Conservation (phyloP, 2,113 vertebrate species). For the Oenanthe melanoleuca region DNA sequence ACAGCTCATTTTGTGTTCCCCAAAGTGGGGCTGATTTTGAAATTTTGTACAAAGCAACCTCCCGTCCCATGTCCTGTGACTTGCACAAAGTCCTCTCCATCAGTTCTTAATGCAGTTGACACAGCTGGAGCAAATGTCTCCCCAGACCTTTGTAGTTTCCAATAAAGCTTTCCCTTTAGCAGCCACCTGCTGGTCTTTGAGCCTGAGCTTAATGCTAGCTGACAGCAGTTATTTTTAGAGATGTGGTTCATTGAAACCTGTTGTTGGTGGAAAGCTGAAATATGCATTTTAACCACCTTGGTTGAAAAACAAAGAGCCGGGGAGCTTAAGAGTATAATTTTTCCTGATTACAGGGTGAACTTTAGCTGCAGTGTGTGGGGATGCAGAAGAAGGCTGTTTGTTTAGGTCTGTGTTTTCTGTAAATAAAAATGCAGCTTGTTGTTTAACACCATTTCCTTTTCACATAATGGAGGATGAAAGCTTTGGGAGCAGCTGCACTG, state of each 20-base stretch:
- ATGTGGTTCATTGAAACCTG: slow-evolving; percentile 63
- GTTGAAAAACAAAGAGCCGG: slow-evolving; percentile 40
- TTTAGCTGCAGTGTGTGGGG: not conserved
- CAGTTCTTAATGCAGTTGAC: not conserved
- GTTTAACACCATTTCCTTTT: slow-evolving; percentile 13
- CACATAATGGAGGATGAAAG: not conserved
- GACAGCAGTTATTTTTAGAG: slow-evolving; percentile 66
- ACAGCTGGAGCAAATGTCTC: slow-evolving; percentile 42
- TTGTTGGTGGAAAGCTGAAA: slow-evolving; percentile 59
- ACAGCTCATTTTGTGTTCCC: not conserved
- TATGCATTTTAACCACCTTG: slow-evolving; percentile 49
- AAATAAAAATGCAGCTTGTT: slow-evolving; percentile 43
- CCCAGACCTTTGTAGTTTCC: slow-evolving; percentile 47
- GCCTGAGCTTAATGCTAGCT: slow-evolving; percentile 48
- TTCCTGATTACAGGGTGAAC: slow-evolving; percentile 54
- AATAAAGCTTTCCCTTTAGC: slow-evolving; percentile 42
- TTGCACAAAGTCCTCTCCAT: not conserved
- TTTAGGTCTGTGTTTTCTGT: slow-evolving; percentile 45
- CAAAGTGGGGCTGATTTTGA: not conserved
- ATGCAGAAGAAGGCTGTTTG: slow-evolving; percentile 11
- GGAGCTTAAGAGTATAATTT: slow-evolving; percentile 62
- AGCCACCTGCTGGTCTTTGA: slow-evolving; percentile 62
- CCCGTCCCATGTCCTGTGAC: not conserved
- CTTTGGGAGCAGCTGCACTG: not conserved
- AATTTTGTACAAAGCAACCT: not conserved